Conservation (phyloP, 1,140 invertebrate genomes). For the Drosophila ercepeae region DNA sequence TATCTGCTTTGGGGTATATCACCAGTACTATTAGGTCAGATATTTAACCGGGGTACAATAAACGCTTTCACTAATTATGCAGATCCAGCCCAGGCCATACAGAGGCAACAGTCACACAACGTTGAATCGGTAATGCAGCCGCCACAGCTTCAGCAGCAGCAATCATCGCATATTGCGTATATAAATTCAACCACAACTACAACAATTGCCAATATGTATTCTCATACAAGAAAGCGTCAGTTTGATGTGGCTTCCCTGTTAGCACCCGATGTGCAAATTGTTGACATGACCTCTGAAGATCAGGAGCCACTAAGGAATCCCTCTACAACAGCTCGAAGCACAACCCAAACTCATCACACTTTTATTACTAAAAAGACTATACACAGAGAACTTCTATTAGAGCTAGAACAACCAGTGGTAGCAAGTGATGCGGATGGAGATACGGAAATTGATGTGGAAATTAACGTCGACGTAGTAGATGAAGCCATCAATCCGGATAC, state of each 20-base stretch:
- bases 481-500: conserved; percentile 9
- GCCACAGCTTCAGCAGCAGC: conserved; percentile 3
- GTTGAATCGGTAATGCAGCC: conserved; percentile 17
- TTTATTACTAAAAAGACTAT: conserved; percentile 84
- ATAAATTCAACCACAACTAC: conserved; percentile 79
- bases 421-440: conserved; percentile 42
- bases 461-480: conserved; percentile 35
- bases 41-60: conserved; percentile 49
- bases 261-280: conserved; percentile 88
- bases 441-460: conserved; percentile 46
- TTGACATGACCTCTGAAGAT: conserved; percentile 83
- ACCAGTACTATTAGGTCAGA: conserved; percentile 67
- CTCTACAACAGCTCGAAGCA: conserved; percentile 21
- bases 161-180: conserved; percentile 84
- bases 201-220: conserved; percentile 72
- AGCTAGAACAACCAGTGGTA: conserved; percentile 34
- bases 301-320: conserved; percentile 27
- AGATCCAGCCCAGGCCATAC: conserved; percentile 7
- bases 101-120: conserved; percentile 13
- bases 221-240: conserved; percentile 89
- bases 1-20: conserved; percentile 53
- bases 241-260: conserved; percentile 97
- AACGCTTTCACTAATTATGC: conserved; percentile 5
- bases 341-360: conserved; percentile 80
- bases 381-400: conserved; percentile 56